Conservation (phyloP, 2,113 vertebrate genomes). For the Collichthys lucidus region DNA sequence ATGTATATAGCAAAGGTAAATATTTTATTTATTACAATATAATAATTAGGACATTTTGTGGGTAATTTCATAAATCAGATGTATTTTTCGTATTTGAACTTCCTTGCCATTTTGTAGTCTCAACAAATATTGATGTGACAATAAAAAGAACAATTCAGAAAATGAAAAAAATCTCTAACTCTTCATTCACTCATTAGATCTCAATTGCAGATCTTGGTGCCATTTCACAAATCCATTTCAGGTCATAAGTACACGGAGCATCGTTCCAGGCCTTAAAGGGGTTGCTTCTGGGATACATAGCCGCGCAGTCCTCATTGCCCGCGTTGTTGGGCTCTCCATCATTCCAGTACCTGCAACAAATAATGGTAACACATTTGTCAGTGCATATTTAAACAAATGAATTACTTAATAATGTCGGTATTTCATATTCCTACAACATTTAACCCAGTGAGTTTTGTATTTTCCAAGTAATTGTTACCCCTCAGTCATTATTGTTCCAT, state of each 20-base stretch:
- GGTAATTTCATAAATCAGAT: constrained; percentile 40
- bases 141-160: constrained; percentile 43
- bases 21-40: constrained; percentile 46
- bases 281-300: constrained; percentile 62
- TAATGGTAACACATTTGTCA: background rate
- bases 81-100: constrained; percentile 40
- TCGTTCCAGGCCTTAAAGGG: constrained; percentile 81
- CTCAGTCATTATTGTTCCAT: constrained; percentile 62
- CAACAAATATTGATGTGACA: constrained; percentile 23
- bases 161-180: constrained; percentile 4
- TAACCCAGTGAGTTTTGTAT: background rate
- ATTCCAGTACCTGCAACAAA: constrained; percentile 78
- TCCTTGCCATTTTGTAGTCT: constrained; percentile 35
- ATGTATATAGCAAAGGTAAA: constrained; percentile 52
- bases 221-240: constrained; percentile 83
- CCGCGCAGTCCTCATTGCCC: constrained; percentile 76
- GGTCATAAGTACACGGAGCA: constrained; percentile 60
- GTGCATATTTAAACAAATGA: background rate
- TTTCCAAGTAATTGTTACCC: constrained; percentile 49
- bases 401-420: background rate
- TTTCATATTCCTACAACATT: background rate
- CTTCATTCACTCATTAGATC: background rate
- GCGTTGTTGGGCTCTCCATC: constrained; percentile 76
- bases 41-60: constrained; percentile 33
- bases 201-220: background rate